phyloP scores from a whole-genome alignment of 2,797 vertebrate species.

The Pempheris klunzingeri region DNA sequence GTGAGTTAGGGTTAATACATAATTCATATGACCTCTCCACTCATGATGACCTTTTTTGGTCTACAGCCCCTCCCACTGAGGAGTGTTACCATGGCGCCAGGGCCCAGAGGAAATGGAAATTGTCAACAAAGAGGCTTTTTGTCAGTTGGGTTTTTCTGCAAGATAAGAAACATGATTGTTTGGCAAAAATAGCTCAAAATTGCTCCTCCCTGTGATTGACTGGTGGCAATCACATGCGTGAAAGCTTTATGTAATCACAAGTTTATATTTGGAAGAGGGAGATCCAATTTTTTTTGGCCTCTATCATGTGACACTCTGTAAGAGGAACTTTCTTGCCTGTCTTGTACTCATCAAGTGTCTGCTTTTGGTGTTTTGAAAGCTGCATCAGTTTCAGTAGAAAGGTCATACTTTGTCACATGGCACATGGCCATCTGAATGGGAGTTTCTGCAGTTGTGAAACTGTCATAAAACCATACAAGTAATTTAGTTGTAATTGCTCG shows the following conservation, averaged over 20 bases:
- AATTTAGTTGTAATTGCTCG: no score
- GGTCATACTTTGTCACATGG: no score
- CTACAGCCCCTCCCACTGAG: slow-evolving; percentile 18
- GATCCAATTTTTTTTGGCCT: background rate
- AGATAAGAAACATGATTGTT: slow-evolving; percentile 64
- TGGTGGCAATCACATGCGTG: background rate
- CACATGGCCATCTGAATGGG: no score
- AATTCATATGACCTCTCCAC: slow-evolving; percentile 80
- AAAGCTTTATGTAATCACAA: slow-evolving; percentile 5
- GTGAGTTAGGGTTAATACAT: slow-evolving; percentile 71
- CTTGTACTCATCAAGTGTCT: background rate
- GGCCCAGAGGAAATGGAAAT: slow-evolving; percentile 75
- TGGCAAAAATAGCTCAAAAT: slow-evolving; percentile 50
- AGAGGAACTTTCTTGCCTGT: background rate
- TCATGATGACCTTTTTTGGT: slow-evolving; percentile 53
- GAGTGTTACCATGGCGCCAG: slow-evolving; percentile 64
- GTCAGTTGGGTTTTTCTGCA: slow-evolving; percentile 47
- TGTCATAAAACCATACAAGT: no score
- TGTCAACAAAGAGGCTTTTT: slow-evolving; percentile 77
- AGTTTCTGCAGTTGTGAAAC: no score
- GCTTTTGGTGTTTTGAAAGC: background rate
- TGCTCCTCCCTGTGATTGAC: slow-evolving; percentile 17
- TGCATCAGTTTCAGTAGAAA: background rate
- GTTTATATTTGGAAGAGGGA: background rate
- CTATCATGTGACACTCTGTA: background rate